Conservation (phyloP, 2,888 invertebrate species). For the Vandiemenella viatica region DNA sequence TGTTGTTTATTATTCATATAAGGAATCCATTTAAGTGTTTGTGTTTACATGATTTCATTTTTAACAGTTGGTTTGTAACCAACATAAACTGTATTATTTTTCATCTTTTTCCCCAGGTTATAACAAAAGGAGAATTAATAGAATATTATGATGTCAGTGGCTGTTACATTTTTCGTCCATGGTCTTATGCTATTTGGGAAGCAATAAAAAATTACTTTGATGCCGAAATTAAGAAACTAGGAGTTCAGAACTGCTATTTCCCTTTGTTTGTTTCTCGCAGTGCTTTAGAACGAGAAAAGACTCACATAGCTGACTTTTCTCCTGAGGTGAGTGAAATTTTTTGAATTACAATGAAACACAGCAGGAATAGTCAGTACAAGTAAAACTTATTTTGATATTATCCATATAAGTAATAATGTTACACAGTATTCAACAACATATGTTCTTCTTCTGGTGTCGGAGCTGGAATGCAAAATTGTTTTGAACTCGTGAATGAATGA, state of each 20-base stretch:
- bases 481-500: too few relatives aligned
- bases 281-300: constrained; percentile 88
- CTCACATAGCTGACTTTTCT: constrained; percentile 95
- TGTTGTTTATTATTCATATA: too few relatives aligned
- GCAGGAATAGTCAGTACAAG: too few relatives aligned
- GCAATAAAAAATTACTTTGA: constrained; percentile 74
- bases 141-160: constrained; percentile 99
- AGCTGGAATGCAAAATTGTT: too few relatives aligned
- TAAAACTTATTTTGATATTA: too few relatives aligned
- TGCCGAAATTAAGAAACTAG: constrained; percentile 70
- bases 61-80: too few relatives aligned
- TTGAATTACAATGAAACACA: not conserved
- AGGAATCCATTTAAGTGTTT: too few relatives aligned
- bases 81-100: too few relatives aligned
- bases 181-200: constrained; percentile 96
- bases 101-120: constrained; percentile 31
- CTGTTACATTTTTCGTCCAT: constrained; percentile 94
- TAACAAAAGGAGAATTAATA: constrained; percentile 89
- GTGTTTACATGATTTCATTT: too few relatives aligned
- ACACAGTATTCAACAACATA: too few relatives aligned
- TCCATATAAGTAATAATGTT: too few relatives aligned
- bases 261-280: constrained; percentile 91
- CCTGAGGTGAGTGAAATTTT: constrained; percentile 58
- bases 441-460: too few relatives aligned
- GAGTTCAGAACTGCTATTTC: constrained; percentile 94